Percentiles rank a stretch among this genome's conserved stretches.
phyloP scores from a whole-genome alignment of 2,113 vertebrate genomes.

The Gymnogyps californianus region DNA sequence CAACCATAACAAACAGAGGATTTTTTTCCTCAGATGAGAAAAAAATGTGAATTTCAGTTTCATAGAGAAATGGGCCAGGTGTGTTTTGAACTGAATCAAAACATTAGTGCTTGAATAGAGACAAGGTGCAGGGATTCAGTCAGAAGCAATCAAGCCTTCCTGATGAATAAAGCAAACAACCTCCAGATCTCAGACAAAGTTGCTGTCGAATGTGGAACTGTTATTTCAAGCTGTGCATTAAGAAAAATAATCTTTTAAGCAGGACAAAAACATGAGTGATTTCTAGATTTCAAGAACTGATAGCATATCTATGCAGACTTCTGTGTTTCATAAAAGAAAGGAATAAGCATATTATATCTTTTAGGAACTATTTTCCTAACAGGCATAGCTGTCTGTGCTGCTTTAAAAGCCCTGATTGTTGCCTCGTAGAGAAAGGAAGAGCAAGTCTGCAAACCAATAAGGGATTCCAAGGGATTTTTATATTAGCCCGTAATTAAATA shows the following conservation, averaged over 20 bases:
- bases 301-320: constrained; percentile 45
- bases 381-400: neutral
- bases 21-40: neutral
- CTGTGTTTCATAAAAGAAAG: neutral
- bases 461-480: constrained; percentile 69
- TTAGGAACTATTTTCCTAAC: constrained; percentile 40
- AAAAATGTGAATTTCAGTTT: neutral
- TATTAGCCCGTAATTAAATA: constrained; percentile 84
- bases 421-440: constrained; percentile 77
- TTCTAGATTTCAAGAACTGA: constrained; percentile 26
- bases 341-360: neutral
- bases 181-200: neutral
- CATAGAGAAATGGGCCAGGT: neutral
- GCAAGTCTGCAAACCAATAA: constrained; percentile 64
- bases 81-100: neutral
- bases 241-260: neutral
- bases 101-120: neutral
- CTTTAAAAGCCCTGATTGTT: constrained; percentile 74
- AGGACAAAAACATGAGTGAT: neutral
- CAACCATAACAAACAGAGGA: neutral
- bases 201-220: neutral
- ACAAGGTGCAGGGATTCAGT: neutral
- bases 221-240: neutral
- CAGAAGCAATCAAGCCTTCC: neutral
- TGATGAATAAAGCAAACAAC: neutral